Conservation (phyloP, 2,888 invertebrate species). For the Melinaea marsaeus region DNA sequence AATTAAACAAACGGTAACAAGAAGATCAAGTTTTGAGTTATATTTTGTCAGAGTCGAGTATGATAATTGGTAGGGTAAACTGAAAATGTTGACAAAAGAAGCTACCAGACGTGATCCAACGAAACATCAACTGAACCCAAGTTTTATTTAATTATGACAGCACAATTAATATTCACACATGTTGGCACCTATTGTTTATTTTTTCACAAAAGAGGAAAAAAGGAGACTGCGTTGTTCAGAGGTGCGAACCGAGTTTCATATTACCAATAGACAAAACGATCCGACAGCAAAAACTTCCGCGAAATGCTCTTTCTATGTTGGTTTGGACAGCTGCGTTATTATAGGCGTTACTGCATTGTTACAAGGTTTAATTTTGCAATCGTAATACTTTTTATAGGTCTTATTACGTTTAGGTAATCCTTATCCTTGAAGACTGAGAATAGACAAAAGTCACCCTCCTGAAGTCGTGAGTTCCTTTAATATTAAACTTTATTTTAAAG, state of each 20-base stretch:
- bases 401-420: slow-evolving; percentile 53
- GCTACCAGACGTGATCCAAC: slow-evolving; percentile 8
- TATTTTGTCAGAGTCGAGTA: no score
- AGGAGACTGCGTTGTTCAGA: slow-evolving; percentile 66
- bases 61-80: no score
- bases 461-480: slow-evolving; percentile 39
- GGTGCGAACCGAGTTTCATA: slow-evolving; percentile 72
- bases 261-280: slow-evolving; percentile 72
- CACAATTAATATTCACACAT: slow-evolving; percentile 48
- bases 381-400: slow-evolving; percentile 41
- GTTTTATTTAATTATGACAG: slow-evolving; percentile 48
- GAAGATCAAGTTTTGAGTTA: neutral
- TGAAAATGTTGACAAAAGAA: slow-evolving; percentile 7
- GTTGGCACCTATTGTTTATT: slow-evolving; percentile 46
- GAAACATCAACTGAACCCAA: slow-evolving; percentile 6
- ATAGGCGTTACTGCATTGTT: slow-evolving; percentile 37
- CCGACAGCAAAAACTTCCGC: slow-evolving; percentile 47
- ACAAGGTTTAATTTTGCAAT: slow-evolving; percentile 46
- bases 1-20: slow-evolving; percentile 15
- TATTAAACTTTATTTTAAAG: slow-evolving; percentile 52
- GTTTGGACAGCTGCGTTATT: slow-evolving; percentile 33
- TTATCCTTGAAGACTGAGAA: slow-evolving; percentile 70
- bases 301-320: slow-evolving; percentile 32
- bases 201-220: slow-evolving; percentile 67
- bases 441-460: slow-evolving; percentile 70